Evolutionary conservation across 2,113 vertebrate species (phyloP), one percentile per base, ranked within the genome.

Genomic region (Chloebia gouldiae): DNA sequence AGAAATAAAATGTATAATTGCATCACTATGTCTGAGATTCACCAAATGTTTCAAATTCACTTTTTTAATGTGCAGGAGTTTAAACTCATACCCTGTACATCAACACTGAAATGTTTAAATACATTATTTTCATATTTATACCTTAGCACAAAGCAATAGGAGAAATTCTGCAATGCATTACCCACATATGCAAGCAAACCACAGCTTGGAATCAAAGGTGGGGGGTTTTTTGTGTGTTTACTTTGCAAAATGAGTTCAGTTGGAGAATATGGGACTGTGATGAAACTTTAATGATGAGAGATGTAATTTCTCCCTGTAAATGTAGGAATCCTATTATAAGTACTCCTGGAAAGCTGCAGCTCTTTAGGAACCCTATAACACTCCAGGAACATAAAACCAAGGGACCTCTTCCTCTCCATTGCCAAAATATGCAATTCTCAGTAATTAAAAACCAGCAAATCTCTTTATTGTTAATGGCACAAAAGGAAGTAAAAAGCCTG

Each of bases 231-330:
- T 64, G 11, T 63, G 39, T 78, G 57, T 56, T 94, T 84, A 23
- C 56, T 86, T 89, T 95, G 44, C 16, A 79, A 54, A 90, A 95
- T 79, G 6, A 94, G 14, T 53, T 61, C 31, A 22, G 16, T 13
- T 82, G 39, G 84, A 86, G 27, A 94, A 89, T 53, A 71, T 1
- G 1, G 22, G 30, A 7, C 40, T 91, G 47, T 69, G 51, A 88
- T 85, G 63, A 87, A 97, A 72, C 31, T 93, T 95, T 53, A 86
- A 87, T 91, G 81, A 88, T 63, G 20, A 90, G 93, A 95, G 31
- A 23, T 25, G 21, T 64, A 59, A 51, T 94, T 94, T 82, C 64
- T 91, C 30, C 28, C 33, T 91, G 37, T 65, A 66, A 80, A 93
- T 65, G 2, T 61, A 50, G 40, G 59, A 92, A 75, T 51, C 31